Evolutionary conservation across 2,113 vertebrate species (phyloP), one percentile per base, ranked within the genome.

Genomic region (Platanista minor): DNA sequence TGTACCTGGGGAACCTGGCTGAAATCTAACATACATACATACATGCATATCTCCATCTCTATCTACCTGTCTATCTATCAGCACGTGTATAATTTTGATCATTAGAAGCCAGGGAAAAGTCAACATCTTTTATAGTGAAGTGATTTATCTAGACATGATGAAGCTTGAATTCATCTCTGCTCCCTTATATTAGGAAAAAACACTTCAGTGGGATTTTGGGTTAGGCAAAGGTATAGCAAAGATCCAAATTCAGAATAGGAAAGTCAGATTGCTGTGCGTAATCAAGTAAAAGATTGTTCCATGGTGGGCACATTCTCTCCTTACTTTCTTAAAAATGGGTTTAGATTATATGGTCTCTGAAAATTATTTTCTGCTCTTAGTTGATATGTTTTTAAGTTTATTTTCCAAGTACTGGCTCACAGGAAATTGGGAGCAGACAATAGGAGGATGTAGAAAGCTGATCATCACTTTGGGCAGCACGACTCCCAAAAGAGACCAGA

Each of bases 341-440:
- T 87, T 90, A 59, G 52, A 83, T 83, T 54, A 25, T n/a, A 80
- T 7, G 0, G 20, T 29, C 43, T 74, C 71, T 52, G 71, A 85
- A 94, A 84, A 49, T 59, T 36, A 80, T 41, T 54, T 77, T 86
- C 23, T 27, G 27, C 31, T 74, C 74, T 89, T 81, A 49, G 20
- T 64, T 91, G 21, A 21, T 39, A 31, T 8, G 1, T 11, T 69
- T 95, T 86, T 41, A 49, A 49, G 52, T 80, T 25, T 78, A 43
- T 41, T 41, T 20, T 67, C 67, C 43, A 84, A 80, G 33, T 36
- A 2, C 25, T 72, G 39, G 75, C 25, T 74, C 57, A 69, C 27
- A n/a, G 52, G 25, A 91, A 14, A 61, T 27, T 31, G 25, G 27
- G 8, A 69, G 14, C 43, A 20, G 36, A 72, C 49, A 31, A 21